These are phyloP conservation scores for Macrotus californicus DNA, from an alignment of 2,113 vertebrate species.

Conservation along the genomic window DNA sequence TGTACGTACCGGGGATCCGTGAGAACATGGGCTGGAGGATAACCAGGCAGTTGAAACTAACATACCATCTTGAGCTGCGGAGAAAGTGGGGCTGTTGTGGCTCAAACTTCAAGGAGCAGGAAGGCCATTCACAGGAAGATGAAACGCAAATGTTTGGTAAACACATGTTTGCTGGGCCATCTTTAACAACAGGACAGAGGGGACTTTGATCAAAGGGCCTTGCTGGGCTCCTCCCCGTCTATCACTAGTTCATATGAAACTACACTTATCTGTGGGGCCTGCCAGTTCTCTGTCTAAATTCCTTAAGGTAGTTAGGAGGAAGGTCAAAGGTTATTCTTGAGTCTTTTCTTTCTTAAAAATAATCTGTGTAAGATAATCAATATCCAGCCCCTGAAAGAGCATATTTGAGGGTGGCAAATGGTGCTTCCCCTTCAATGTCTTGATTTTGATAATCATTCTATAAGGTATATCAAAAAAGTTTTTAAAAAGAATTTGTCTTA, in stretches of 20 bases:
- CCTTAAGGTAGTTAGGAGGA: neutral
- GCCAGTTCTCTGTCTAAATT: neutral
- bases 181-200: neutral
- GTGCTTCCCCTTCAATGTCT: neutral
- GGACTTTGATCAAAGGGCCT: neutral
- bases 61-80: neutral
- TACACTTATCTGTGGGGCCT: neutral
- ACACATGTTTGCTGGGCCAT: neutral
- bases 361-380: neutral
- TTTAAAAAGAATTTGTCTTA: neutral
- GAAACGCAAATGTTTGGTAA: neutral
- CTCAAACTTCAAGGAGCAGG: neutral
- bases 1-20: neutral
- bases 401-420: neutral
- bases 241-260: neutral
- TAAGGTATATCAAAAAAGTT: neutral
- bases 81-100: neutral
- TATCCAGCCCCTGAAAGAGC: too few relatives aligned
- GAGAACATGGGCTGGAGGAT: neutral
- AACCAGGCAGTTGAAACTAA: neutral
- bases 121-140: neutral
- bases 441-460: neutral
- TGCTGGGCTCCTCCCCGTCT: neutral
- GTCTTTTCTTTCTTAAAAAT: neutral
- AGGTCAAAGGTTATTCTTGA: neutral